A percentile compares a stretch with the other conserved stretches of the same genome.
Conservation (phyloP, 1,140 invertebrate genomes). For the Bursaphelenchus mucronatus region DNA sequence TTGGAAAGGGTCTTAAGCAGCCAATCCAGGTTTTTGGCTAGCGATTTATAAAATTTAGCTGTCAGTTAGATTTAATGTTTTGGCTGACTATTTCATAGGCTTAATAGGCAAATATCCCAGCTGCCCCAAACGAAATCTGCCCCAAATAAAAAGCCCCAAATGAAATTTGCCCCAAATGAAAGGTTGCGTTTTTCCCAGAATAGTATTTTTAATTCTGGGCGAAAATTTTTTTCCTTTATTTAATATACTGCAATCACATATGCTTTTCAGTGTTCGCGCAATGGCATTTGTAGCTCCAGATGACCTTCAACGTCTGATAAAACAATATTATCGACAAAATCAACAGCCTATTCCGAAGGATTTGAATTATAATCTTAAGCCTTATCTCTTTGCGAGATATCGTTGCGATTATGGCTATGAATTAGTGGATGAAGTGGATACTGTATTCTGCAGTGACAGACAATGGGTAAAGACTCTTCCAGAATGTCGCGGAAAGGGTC, state of each 20-base stretch:
- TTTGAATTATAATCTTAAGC: slow-evolving; percentile 41
- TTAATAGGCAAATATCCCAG: too few relatives aligned
- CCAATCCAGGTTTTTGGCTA: too few relatives aligned
- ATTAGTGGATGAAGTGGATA: slow-evolving; percentile 59
- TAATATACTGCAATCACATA: background rate
- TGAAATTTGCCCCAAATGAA: too few relatives aligned
- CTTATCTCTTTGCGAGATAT: slow-evolving; percentile 60
- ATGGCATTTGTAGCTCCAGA: slow-evolving; percentile 61
- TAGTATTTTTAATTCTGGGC: too few relatives aligned
- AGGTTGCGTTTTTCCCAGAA: too few relatives aligned
- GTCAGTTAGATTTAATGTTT: too few relatives aligned
- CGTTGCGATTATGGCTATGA: slow-evolving; percentile 58
- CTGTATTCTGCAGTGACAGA: slow-evolving; percentile 54
- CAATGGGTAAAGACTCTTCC: slow-evolving; percentile 57
- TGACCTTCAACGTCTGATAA: slow-evolving; percentile 55
- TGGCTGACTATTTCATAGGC: too few relatives aligned
- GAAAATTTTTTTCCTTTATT: too few relatives aligned
- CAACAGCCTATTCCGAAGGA: slow-evolving; percentile 52
- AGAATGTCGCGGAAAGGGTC: slow-evolving; percentile 52
- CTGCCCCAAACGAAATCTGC: too few relatives aligned
- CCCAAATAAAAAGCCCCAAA: too few relatives aligned
- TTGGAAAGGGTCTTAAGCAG: too few relatives aligned
- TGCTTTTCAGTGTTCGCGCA: slow-evolving; percentile 50
- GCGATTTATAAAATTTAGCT: too few relatives aligned
- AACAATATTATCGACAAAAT: slow-evolving; percentile 58